A percentile compares a stretch with the other conserved stretches of the same genome.
Evolutionary conservation across 2,797 vertebrate species (phyloP).

Genomic region (Eleutherodactylus coqui): DNA sequence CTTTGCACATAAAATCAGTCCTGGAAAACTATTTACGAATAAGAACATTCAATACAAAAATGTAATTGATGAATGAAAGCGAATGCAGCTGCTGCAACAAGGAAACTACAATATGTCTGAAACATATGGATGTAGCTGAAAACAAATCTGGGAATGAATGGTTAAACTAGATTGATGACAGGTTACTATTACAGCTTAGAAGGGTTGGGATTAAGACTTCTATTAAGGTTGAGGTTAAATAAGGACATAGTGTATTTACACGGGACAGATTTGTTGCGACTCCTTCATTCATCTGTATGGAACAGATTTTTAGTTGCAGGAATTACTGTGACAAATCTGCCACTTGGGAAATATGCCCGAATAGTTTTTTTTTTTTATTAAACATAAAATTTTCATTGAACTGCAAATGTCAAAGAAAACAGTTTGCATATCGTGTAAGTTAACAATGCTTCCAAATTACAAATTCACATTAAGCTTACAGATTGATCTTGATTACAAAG

Average conservation of each 20-base stretch:
- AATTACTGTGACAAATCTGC: too few species aligned
- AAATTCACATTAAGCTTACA: too few species aligned
- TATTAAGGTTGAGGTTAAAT: background rate
- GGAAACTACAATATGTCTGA: background rate
- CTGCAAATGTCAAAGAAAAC: too few species aligned
- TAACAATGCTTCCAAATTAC: too few species aligned
- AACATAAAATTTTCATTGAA: too few species aligned
- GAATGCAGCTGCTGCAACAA: background rate
- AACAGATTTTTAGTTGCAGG: too few species aligned
- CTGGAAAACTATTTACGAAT: background rate
- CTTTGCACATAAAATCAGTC: background rate
- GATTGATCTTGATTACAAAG: too few species aligned
- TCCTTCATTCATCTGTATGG: background rate
- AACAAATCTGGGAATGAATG: background rate
- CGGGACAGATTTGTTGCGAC: background rate
- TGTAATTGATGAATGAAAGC: background rate
- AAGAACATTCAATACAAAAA: background rate
- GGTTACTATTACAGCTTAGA: background rate
- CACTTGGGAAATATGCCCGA: too few species aligned
- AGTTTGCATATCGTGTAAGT: too few species aligned
- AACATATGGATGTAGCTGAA: background rate
- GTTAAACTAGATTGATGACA: background rate
- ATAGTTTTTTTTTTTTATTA: too few species aligned
- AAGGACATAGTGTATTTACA: background rate
- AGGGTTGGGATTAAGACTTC: background rate